Percentiles rank a stretch among this genome's conserved stretches.
phyloP scores from a whole-genome alignment of 2,113 vertebrate genomes.

The Vombatus ursinus region DNA sequence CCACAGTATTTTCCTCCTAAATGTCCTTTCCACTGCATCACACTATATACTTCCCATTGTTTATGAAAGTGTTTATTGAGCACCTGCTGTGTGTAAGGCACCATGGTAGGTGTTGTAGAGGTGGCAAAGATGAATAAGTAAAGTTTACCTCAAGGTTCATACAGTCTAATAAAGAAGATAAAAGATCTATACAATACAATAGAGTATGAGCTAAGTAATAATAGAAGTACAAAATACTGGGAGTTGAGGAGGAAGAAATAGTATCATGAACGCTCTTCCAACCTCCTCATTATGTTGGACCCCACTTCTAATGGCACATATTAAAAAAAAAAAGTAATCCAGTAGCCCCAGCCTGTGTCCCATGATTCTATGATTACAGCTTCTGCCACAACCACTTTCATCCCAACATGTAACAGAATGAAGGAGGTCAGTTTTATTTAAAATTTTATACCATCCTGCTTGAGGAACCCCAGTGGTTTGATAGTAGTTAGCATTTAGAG shows the following conservation, averaged over 20 bases:
- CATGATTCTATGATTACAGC: neutral
- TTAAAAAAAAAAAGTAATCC: neutral
- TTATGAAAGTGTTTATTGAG: neutral
- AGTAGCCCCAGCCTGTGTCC: neutral
- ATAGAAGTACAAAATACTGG: neutral
- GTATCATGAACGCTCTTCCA: neutral
- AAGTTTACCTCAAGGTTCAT: neutral
- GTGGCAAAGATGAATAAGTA: neutral
- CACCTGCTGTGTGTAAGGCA: neutral
- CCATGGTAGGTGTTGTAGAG: neutral
- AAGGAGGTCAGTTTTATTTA: neutral
- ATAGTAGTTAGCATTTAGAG: neutral
- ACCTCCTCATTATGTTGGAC: neutral
- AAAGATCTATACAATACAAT: neutral
- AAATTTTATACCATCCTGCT: neutral
- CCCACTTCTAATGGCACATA: neutral
- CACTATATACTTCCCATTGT: neutral
- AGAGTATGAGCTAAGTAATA: neutral
- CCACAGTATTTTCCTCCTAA: neutral
- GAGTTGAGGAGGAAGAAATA: neutral
- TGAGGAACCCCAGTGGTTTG: neutral
- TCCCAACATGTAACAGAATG: neutral
- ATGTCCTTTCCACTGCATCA: neutral
- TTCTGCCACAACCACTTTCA: neutral
- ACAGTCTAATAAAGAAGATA: neutral